Conservation (phyloP, 2,113 vertebrate species). For the Mormyrus iriodes region DNA sequence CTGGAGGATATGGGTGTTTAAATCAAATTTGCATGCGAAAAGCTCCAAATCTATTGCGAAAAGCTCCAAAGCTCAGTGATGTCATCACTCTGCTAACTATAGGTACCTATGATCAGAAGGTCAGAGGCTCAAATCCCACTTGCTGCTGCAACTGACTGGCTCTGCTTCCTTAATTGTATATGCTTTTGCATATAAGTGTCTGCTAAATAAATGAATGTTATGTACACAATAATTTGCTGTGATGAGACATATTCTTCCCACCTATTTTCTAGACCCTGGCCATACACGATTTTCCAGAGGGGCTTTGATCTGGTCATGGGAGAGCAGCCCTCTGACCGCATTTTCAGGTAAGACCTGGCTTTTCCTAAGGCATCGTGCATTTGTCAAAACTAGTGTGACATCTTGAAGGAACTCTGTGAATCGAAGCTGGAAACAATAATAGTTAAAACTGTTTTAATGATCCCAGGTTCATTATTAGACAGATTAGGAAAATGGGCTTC, state of each 20-base stretch:
- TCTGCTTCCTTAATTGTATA: neutral
- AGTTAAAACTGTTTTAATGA: neutral
- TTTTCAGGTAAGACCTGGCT: constrained; percentile 79
- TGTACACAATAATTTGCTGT: neutral
- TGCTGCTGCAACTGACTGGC: neutral
- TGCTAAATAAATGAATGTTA: neutral
- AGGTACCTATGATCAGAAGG: neutral
- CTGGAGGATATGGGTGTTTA: neutral
- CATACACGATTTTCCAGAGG: constrained; percentile 96
- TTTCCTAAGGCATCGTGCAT: neutral
- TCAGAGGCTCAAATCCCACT: neutral
- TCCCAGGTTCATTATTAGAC: neutral
- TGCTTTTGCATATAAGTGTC: neutral
- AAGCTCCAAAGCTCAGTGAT: too few species aligned
- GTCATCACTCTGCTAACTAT: neutral
- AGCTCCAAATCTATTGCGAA: too few species aligned
- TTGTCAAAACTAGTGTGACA: neutral
- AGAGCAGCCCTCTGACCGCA: constrained; percentile 96
- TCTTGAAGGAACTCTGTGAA: neutral
- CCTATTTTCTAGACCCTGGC: constrained; percentile 78
- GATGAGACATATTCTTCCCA: constrained; percentile 19
- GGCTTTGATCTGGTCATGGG: constrained; percentile 97
- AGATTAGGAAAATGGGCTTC: neutral
- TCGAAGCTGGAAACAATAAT: neutral
- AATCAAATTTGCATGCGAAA: neutral